These are phyloP conservation scores for Macrophya annulata DNA, from an alignment of 2,888 invertebrate genomes.

Conservation along the genomic window DNA sequence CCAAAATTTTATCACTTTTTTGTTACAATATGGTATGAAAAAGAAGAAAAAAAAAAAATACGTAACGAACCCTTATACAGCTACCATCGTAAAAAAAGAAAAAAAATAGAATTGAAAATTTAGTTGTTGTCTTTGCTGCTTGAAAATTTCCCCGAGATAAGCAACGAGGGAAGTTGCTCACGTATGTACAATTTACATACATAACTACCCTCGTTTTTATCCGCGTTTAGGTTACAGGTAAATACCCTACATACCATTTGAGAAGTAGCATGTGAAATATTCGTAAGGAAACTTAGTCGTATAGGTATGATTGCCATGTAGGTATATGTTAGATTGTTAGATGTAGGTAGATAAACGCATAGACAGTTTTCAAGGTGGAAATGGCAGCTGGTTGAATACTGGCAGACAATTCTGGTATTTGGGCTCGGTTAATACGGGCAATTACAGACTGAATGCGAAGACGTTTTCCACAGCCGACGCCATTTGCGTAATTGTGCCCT, in stretches of 20 bases:
- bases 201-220: background rate
- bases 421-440: conserved; percentile 63
- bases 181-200: too few relatives aligned
- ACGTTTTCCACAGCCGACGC: conserved; percentile 64
- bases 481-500: conserved; percentile 67
- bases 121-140: conserved; percentile 14
- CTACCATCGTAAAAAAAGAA: background rate
- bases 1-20: background rate
- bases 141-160: conserved; percentile 3
- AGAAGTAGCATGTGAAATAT: background rate
- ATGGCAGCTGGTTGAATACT: conserved; percentile 28
- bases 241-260: background rate
- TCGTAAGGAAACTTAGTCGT: background rate
- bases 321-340: background rate
- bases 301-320: background rate
- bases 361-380: background rate
- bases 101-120: background rate
- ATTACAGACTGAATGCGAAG: conserved; percentile 68
- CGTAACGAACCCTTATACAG: background rate
- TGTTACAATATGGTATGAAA: background rate
- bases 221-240: background rate
- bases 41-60: too few relatives aligned
- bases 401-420: conserved; percentile 44
- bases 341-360: background rate
- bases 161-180: background rate